phyloP scores from a whole-genome alignment of 2,888 invertebrate species.

The Steinernema scapterisci region DNA sequence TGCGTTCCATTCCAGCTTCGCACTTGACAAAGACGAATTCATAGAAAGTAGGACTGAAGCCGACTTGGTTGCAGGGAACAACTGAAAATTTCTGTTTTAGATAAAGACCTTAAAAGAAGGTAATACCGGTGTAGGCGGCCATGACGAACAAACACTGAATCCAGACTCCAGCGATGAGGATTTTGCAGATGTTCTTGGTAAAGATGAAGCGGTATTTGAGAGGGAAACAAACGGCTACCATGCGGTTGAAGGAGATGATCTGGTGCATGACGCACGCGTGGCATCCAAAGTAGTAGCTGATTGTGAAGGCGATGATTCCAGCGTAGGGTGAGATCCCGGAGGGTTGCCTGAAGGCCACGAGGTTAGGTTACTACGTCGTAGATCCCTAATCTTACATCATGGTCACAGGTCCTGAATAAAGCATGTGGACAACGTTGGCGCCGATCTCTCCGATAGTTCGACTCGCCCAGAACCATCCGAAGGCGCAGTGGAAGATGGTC shows the following conservation, averaged over 20 bases:
- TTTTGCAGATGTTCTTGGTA: background rate
- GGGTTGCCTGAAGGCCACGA: background rate
- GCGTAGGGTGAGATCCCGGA: background rate
- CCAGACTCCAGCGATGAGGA: background rate
- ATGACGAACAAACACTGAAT: background rate
- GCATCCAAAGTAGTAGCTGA: background rate
- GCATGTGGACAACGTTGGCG: background rate
- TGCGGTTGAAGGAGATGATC: background rate
- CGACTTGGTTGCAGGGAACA: conserved; percentile 2
- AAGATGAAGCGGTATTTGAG: background rate
- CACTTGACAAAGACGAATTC: conserved; percentile 19
- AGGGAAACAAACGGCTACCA: background rate
- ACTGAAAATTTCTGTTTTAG: background rate
- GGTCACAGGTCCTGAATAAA: background rate
- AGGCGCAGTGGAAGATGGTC: conserved; percentile 4
- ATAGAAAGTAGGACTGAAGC: background rate
- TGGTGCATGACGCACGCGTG: background rate
- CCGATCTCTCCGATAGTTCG: background rate
- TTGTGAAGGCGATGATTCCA: background rate
- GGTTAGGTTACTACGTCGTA: background rate
- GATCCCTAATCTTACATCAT: background rate
- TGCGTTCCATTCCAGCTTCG: background rate
- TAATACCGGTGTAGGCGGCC: background rate
- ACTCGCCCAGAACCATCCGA: conserved; percentile 16
- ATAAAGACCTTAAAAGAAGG: background rate